phyloP scores from a whole-genome alignment of 1,140 invertebrate genomes.

The Onthophagus taurus region DNA sequence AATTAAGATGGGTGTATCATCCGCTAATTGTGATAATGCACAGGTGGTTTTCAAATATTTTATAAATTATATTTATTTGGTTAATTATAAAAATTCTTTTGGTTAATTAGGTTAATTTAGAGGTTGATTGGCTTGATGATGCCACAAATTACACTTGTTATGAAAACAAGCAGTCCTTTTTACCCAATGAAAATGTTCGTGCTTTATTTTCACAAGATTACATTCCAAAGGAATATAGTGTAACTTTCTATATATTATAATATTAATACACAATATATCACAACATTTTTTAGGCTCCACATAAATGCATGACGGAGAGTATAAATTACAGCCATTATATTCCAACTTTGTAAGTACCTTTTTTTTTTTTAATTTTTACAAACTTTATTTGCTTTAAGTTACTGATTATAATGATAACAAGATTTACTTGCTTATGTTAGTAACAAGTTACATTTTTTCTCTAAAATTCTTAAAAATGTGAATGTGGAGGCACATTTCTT shows the following conservation, averaged over 20 bases:
- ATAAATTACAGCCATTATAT: conserved; percentile 56
- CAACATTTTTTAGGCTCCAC: conserved; percentile 45
- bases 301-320: conserved; percentile 59
- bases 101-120: conserved; percentile 52
- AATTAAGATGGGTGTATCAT: conserved; percentile 48
- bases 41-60: conserved; percentile 41
- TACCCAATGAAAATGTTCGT: conserved; percentile 40
- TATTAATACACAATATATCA: conserved; percentile 18
- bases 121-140: conserved; percentile 61
- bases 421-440: too few species aligned
- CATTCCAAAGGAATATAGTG: conserved; percentile 51
- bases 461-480: too few species aligned
- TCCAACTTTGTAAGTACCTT: conserved; percentile 52
- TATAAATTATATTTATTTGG: background rate
- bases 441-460: too few species aligned
- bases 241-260: conserved; percentile 34
- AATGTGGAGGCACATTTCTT: too few species aligned
- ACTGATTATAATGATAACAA: background rate
- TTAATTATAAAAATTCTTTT: background rate
- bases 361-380: background rate
- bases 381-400: background rate
- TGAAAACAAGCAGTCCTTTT: conserved; percentile 38
- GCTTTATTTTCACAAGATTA: conserved; percentile 48
- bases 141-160: conserved; percentile 57
- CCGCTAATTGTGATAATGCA: conserved; percentile 56